A percentile compares a stretch with the other conserved stretches of the same genome.
Evolutionary conservation across 2,113 vertebrate genomes (phyloP).

Genomic region (Hydrochoerus hydrochaeris): DNA sequence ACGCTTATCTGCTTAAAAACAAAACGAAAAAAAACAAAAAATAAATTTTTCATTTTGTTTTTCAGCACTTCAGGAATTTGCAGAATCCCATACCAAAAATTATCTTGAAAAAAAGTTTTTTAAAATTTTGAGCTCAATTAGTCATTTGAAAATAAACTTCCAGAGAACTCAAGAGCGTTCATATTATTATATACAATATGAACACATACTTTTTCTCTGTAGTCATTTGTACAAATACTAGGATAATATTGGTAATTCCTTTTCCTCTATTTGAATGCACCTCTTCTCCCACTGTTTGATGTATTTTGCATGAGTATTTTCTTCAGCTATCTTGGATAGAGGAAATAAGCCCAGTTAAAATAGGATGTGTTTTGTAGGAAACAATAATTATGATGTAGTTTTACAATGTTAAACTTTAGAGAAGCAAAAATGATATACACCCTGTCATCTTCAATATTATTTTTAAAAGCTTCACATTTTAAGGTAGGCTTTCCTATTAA

Average conservation of each 20-base stretch:
- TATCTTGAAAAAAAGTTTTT: neutral
- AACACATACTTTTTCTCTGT: neutral
- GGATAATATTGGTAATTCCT: neutral
- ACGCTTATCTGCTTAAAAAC: neutral
- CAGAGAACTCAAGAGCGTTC: conserved; percentile 19
- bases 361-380: conserved; percentile 73
- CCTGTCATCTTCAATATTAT: conserved; percentile 78
- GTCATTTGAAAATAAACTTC: conserved; percentile 34
- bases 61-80: conserved; percentile 25
- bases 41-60: neutral
- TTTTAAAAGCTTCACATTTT: conserved; percentile 83
- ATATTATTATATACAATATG: neutral
- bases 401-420: conserved; percentile 81
- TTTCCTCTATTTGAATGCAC: neutral
- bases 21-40: too few species aligned
- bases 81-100: neutral
- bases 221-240: neutral
- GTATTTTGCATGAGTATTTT: conserved; percentile 66
- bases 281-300: neutral
- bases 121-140: conserved; percentile 30
- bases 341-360: conserved; percentile 78
- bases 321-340: conserved; percentile 71
- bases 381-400: conserved; percentile 81
- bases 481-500: conserved; percentile 82
- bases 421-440: conserved; percentile 81